A percentile compares a stretch with the other conserved stretches of the same genome.
Conservation (phyloP, 2,888 invertebrate genomes). For the Scaptomyza reducta region DNA sequence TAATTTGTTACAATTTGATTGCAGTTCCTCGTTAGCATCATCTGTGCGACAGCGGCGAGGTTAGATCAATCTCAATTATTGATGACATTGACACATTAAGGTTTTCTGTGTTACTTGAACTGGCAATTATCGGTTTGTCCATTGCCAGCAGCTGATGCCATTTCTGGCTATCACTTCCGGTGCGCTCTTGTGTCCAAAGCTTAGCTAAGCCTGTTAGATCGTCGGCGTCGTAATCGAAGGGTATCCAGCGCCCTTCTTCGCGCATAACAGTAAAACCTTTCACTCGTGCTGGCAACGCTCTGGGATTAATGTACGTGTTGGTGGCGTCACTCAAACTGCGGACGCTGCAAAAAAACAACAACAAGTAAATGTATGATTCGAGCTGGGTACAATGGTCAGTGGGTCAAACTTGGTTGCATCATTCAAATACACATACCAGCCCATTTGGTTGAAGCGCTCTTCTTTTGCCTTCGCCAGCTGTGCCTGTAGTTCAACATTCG, state of each 20-base stretch:
- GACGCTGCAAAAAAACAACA: slow-evolving; percentile 32
- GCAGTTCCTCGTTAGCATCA: slow-evolving; percentile 19
- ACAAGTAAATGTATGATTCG: background rate
- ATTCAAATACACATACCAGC: slow-evolving; percentile 34
- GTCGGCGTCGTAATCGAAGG: slow-evolving; percentile 34
- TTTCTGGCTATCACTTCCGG: slow-evolving; percentile 3
- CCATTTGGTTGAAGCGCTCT: slow-evolving; percentile 31
- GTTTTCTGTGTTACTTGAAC: slow-evolving; percentile 15
- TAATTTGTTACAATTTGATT: background rate
- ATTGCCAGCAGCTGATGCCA: slow-evolving; percentile 49
- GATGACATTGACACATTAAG: slow-evolving; percentile 22
- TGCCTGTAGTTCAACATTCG: slow-evolving; percentile 9
- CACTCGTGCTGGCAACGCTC: slow-evolving; percentile 49
- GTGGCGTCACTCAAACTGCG: slow-evolving; percentile 52
- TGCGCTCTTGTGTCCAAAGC: slow-evolving; percentile 23
- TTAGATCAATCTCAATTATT: slow-evolving; percentile 61
- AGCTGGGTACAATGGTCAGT: background rate
- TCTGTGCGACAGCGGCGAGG: slow-evolving; percentile 25
- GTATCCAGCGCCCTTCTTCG: slow-evolving; percentile 31
- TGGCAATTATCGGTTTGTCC: background rate
- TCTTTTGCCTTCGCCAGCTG: slow-evolving; percentile 18
- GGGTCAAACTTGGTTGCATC: background rate
- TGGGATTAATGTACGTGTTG: slow-evolving; percentile 52
- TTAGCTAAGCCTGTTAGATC: slow-evolving; percentile 16
- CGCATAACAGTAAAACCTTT: slow-evolving; percentile 45